Conservation (phyloP, 2,888 invertebrate genomes). For the Lasioglossum leucozonium region DNA sequence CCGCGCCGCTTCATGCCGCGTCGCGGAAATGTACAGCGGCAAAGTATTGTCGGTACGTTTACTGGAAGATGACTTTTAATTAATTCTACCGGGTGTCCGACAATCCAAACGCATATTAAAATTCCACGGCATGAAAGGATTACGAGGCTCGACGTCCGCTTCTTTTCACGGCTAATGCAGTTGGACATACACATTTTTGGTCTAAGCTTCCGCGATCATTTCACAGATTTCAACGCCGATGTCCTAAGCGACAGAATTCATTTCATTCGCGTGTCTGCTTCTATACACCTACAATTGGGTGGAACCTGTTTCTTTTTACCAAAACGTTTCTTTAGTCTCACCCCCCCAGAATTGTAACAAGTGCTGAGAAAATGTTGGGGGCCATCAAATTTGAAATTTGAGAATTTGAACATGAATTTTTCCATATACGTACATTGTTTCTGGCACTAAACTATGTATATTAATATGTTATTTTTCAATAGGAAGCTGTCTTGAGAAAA, state of each 20-base stretch:
- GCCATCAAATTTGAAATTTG: too few species aligned
- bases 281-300: too few species aligned
- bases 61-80: conserved; percentile 30
- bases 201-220: neutral
- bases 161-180: neutral
- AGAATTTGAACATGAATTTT: too few species aligned
- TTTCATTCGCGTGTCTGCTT: neutral
- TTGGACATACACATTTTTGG: too few species aligned
- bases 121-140: neutral
- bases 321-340: too few species aligned
- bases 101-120: conserved; percentile 10
- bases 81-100: conserved; percentile 24
- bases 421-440: neutral
- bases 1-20: neutral
- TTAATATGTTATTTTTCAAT: neutral
- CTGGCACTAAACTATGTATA: neutral
- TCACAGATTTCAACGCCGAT: neutral
- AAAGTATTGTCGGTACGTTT: conserved; percentile 23
- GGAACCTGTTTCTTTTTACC: too few species aligned
- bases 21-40: conserved; percentile 5
- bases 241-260: neutral
- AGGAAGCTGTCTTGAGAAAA: neutral
- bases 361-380: too few species aligned
- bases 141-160: neutral
- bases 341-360: too few species aligned